A percentile compares a stretch with the other conserved stretches of the same genome.
Evolutionary conservation across 2,797 vertebrate genomes (phyloP).

Genomic region (Sebastes hubbsi): DNA sequence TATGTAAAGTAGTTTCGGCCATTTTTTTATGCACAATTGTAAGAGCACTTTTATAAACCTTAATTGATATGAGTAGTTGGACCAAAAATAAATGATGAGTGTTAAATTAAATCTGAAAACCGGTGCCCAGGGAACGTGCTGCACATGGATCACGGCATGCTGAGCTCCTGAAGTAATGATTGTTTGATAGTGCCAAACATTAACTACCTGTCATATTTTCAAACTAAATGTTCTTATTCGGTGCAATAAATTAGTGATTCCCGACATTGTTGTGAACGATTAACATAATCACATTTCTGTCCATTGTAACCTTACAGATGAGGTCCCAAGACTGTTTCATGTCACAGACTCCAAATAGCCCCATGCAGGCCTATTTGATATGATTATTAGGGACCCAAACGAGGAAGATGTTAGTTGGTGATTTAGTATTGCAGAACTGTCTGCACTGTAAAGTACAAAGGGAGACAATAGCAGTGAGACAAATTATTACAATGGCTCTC

Average conservation of each 20-base stretch:
- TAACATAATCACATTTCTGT: neutral
- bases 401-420: constrained; percentile 4
- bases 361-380: neutral
- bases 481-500: constrained; percentile 43
- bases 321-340: neutral
- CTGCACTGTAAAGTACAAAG: constrained; percentile 29
- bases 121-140: neutral
- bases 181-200: neutral
- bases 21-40: neutral
- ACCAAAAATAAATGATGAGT: neutral
- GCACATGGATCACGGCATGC: neutral
- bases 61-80: neutral
- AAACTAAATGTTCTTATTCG: neutral
- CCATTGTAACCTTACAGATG: neutral
- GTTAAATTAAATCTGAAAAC: neutral
- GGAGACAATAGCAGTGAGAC: constrained; percentile 41
- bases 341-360: neutral
- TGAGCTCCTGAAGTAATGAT: neutral
- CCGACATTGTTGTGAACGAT: neutral
- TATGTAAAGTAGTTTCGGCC: neutral
- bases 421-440: constrained; percentile 31
- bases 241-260: neutral
- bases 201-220: neutral
- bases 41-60: neutral
- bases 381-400: neutral